phyloP scores from a whole-genome alignment of 2,888 invertebrate species.

The Thereva unica region DNA sequence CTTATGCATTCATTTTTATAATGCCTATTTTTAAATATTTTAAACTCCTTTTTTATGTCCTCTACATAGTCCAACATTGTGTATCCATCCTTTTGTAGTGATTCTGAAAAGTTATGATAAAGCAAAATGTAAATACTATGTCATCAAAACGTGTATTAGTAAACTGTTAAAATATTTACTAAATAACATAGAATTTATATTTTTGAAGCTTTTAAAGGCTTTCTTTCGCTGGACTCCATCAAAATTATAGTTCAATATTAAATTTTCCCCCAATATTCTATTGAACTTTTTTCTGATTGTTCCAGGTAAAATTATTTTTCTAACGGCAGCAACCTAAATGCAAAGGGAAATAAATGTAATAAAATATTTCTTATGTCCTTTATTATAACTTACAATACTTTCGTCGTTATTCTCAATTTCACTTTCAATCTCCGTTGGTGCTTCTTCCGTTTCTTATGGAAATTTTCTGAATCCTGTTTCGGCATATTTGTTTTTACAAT shows the following conservation, averaged over 20 bases:
- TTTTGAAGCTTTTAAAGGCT: constrained; percentile 5
- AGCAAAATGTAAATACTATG: constrained; percentile 13
- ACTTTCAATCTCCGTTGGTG: constrained; percentile 1
- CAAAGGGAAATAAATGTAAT: too few species aligned
- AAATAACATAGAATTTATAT: constrained; percentile 8
- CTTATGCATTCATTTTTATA: too few species aligned
- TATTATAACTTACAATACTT: not conserved
- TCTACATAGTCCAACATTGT: constrained; percentile 8
- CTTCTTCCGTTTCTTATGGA: not conserved
- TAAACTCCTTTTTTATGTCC: constrained; percentile 4
- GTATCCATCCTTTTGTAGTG: constrained; percentile 8
- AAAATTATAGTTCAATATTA: too few species aligned
- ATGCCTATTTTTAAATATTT: too few species aligned
- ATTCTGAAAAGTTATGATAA: constrained; percentile 6
- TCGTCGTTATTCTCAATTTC: constrained; percentile 11
- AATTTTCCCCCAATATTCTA: too few species aligned
- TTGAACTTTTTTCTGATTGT: too few species aligned
- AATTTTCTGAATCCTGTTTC: too few species aligned
- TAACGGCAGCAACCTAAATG: too few species aligned
- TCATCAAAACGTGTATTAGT: constrained; percentile 5
- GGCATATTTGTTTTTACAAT: too few species aligned
- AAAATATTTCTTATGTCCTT: too few species aligned
- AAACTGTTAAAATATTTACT: constrained; percentile 4
- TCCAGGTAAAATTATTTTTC: too few species aligned
- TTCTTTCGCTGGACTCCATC: not conserved